Base-by-base conservation (phyloP, 1,140 invertebrate species). In the Dinoponera quadriceps region DNA sequence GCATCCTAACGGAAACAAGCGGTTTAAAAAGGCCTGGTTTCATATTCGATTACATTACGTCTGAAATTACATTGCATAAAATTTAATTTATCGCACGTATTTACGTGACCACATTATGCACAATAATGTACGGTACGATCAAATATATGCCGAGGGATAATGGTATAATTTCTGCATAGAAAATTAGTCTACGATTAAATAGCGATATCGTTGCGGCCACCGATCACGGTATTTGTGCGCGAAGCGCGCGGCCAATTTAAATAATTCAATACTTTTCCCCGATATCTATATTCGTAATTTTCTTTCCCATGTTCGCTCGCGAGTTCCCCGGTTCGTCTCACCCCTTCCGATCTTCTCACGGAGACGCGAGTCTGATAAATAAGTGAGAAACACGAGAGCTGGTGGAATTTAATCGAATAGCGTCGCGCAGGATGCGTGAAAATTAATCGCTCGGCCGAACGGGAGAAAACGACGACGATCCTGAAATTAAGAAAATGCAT, bases 171-270 rank as follows among this genome's bases (percentile, higher is more conserved):
- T 80, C 22, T 14, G 18, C n/a, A 78, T 78, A 69, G 65, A 80
- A 80, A 80, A 80, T 80, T 80, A 69, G 57, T 29, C 51, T 71
- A 71, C 65, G 75, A 80, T 80, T 80, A 80, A 80, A 71, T 69
- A 22, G n/a, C 25, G 65, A 71, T 80, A 80, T 57, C 57, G 14
- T 80, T 57, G 57, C 33, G n/a, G 25, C n/a, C 57, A 57, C 57
- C 27, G 22, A 80, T 48, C 13, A 48, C 48, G 4, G 18, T 71
- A 71, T 71, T 57, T 57, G 25, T 44, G 33, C 54, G 33, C 54
- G 9, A 80, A 57, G 9, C 38, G 11, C 0, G 4, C 7, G 9
- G 11, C 0, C 55, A 55, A 33, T 55, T 1, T 0, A 9, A 72
- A 72, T 57, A 75, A 75, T 66, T 51, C 25, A 73, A 65, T 51